These are phyloP conservation scores for Darevskia mixta DNA, from an alignment of 2,797 vertebrate genomes.

Conservation along the genomic window DNA sequence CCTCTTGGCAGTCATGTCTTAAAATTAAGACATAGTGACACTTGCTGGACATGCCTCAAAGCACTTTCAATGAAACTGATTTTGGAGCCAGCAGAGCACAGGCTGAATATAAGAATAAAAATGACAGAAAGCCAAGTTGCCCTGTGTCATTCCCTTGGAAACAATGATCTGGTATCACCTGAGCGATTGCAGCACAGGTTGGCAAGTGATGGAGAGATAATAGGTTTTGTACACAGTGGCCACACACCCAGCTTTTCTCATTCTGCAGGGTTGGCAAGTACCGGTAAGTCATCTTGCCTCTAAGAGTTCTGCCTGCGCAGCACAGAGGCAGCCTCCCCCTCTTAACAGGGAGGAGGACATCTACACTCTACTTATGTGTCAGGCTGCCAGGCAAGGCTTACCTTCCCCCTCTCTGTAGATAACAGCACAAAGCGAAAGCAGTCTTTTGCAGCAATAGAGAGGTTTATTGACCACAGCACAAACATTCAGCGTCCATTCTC, in stretches of 20 bases:
- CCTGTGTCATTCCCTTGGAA: not conserved
- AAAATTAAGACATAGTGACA: not conserved
- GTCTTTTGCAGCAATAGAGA: no score
- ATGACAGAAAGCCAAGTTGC: not conserved
- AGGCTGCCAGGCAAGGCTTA: not conserved
- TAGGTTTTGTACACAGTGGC: slow-evolving; percentile 29
- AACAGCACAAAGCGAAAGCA: not conserved
- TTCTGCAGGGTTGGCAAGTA: slow-evolving; percentile 1
- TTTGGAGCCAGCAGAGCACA: not conserved
- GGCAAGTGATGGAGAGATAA: slow-evolving; percentile 25
- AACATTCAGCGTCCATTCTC: no score
- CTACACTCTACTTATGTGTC: not conserved
- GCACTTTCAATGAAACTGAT: not conserved
- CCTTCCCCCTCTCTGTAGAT: no score
- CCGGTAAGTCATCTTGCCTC: not conserved
- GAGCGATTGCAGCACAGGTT: slow-evolving; percentile 3
- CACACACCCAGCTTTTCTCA: slow-evolving; percentile 27
- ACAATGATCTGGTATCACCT: slow-evolving; percentile 20
- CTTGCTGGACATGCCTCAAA: slow-evolving; percentile 11
- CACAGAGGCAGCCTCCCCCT: not conserved
- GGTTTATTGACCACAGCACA: no score
- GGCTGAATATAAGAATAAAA: not conserved
- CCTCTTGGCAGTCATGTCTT: not conserved
- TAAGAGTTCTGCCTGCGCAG: slow-evolving; percentile 4
- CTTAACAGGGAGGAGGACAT: not conserved